Conservation (phyloP, 2,113 vertebrate genomes). For the Tetrao urogallus region DNA sequence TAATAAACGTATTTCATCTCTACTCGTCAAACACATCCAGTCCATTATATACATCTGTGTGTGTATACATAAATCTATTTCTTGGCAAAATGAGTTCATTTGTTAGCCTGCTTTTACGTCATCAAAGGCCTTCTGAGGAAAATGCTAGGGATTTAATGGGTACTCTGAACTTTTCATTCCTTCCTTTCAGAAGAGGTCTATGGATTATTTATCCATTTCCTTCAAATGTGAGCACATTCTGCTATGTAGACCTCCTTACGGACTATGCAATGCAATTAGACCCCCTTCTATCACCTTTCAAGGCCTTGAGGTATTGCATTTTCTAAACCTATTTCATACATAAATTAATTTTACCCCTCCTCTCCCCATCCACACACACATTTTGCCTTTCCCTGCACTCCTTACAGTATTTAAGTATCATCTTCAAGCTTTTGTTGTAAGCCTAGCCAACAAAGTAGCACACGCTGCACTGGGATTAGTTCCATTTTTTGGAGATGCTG, state of each 20-base stretch:
- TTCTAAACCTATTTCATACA: not conserved
- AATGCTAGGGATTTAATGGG: not conserved
- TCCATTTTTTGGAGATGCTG: not conserved
- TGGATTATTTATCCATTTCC: not conserved
- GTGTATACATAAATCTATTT: not conserved
- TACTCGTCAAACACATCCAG: not conserved
- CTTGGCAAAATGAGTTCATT: not conserved
- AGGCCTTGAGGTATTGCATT: not conserved
- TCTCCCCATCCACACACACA: not conserved
- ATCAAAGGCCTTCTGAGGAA: not conserved
- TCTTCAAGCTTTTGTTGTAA: not conserved
- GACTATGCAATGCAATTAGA: slow-evolving; percentile 3
- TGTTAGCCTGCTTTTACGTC: not conserved
- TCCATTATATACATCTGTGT: not conserved
- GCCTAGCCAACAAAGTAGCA: not conserved
- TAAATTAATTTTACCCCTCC: not conserved
- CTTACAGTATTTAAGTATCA: not conserved
- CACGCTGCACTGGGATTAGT: not conserved
- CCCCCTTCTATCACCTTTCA: not conserved
- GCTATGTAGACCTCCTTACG: not conserved
- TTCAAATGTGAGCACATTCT: slow-evolving; percentile 1
- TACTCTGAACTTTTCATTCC: slow-evolving; percentile 10
- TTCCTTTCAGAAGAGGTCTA: not conserved
- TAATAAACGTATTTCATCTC: not conserved
- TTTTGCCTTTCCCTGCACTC: not conserved